phyloP scores from a whole-genome alignment of 2,888 invertebrate genomes.

The Thymelicus acteon region DNA sequence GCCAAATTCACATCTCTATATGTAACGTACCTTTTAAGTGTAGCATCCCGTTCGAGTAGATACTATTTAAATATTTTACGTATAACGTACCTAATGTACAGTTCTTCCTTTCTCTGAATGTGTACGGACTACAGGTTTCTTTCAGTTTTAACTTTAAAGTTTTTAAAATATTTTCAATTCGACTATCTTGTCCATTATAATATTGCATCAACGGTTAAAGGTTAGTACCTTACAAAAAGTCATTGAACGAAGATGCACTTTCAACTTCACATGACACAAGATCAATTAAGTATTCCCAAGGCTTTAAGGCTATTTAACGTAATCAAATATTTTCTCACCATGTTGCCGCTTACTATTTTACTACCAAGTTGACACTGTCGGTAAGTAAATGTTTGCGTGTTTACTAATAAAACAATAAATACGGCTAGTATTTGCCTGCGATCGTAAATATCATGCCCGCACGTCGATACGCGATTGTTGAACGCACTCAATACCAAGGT shows the following conservation, averaged over 20 bases:
- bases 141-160: too few relatives aligned
- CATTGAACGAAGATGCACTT: too few relatives aligned
- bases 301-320: background rate
- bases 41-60: too few relatives aligned
- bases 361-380: conserved; percentile 7
- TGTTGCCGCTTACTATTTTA: conserved; percentile 9
- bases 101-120: too few relatives aligned
- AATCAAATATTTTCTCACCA: conserved; percentile 8
- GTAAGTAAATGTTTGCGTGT: conserved; percentile 9
- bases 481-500: conserved; percentile 55
- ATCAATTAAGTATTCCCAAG: background rate
- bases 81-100: too few relatives aligned
- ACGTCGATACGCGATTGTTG: conserved; percentile 45
- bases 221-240: too few relatives aligned
- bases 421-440: conserved; percentile 26
- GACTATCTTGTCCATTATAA: too few relatives aligned
- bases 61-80: too few relatives aligned
- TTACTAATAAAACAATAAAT: conserved; percentile 30
- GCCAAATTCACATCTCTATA: conserved; percentile 22
- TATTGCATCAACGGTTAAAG: too few relatives aligned
- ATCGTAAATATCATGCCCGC: conserved; percentile 50
- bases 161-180: too few relatives aligned
- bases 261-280: too few relatives aligned
- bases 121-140: too few relatives aligned
- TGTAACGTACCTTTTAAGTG: background rate